These are phyloP conservation scores for Chloroclystis v-ata DNA, from an alignment of 2,888 invertebrate species.

Conservation along the genomic window DNA sequence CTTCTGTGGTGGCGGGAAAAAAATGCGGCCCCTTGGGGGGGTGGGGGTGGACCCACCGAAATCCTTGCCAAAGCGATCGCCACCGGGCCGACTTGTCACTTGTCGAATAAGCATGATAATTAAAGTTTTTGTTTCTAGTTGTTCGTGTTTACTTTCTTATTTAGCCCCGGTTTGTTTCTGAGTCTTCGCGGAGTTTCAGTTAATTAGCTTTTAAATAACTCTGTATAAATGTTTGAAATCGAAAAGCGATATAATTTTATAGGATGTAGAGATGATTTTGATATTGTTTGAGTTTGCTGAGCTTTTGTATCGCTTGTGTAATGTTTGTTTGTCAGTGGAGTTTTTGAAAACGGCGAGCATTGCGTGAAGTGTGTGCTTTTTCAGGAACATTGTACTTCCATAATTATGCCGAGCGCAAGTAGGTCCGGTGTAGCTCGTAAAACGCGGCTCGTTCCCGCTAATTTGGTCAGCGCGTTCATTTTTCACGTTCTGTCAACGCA, in stretches of 20 bases:
- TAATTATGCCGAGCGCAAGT: background rate
- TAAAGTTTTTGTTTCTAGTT: slow-evolving; percentile 64
- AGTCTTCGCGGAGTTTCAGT: slow-evolving; percentile 18
- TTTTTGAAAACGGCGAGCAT: no score
- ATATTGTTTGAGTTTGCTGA: background rate
- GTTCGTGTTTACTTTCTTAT: slow-evolving; percentile 23
- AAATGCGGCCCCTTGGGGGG: slow-evolving; percentile 63
- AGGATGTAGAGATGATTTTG: background rate
- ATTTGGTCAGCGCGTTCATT: slow-evolving; percentile 17
- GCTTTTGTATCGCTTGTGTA: background rate
- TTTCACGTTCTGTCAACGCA: slow-evolving; percentile 24
- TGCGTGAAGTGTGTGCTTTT: background rate
- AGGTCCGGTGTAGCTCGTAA: slow-evolving; percentile 1
- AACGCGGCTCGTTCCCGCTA: slow-evolving; percentile 1
- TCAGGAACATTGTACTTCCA: background rate
- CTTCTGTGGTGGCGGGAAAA: slow-evolving; percentile 73
- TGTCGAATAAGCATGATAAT: slow-evolving; percentile 76
- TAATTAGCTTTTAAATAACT: slow-evolving; percentile 23
- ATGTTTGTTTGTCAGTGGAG: no score
- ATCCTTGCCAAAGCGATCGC: slow-evolving; percentile 76
- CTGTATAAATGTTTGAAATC: slow-evolving; percentile 7
- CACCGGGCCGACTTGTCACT: slow-evolving; percentile 73
- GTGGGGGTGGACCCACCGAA: slow-evolving; percentile 71
- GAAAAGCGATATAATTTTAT: background rate
- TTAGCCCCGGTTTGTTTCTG: slow-evolving; percentile 23